A percentile compares a stretch with the other conserved stretches of the same genome.
These are phyloP conservation scores for Drosophila imparisetae DNA, from an alignment of 2,888 invertebrate species.

Conservation along the genomic window DNA sequence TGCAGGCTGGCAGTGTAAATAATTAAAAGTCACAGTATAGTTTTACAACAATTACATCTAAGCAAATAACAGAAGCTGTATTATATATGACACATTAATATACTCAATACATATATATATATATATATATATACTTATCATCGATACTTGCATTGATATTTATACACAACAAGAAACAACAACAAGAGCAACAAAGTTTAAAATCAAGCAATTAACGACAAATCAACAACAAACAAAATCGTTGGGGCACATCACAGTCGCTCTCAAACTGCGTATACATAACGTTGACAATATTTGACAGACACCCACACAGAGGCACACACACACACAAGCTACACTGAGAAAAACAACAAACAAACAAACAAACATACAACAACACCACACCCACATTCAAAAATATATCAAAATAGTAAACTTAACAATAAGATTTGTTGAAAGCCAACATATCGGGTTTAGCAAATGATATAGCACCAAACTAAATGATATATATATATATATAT, in stretches of 20 bases:
- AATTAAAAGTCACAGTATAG: constrained; percentile 6
- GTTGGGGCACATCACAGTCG: constrained; percentile 37
- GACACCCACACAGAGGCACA: constrained; percentile 17
- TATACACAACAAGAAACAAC: constrained; percentile 31
- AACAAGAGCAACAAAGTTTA: constrained; percentile 44
- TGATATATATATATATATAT: constrained; percentile 3
- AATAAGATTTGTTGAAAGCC: constrained; percentile 53
- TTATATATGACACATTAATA: constrained; percentile 54
- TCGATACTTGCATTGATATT: constrained; percentile 29
- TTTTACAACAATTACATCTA: constrained; percentile 1
- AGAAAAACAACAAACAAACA: background rate
- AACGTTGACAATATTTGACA: constrained; percentile 67
- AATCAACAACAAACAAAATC: constrained; percentile 61
- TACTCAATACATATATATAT: constrained; percentile 24
- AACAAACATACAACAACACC: constrained; percentile 7
- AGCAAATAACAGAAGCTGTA: constrained; percentile 64
- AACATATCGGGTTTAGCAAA: constrained; percentile 60
- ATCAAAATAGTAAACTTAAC: constrained; percentile 21
- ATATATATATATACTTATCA: constrained; percentile 46
- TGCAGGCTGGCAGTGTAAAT: constrained; percentile 51
- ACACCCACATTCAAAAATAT: constrained; percentile 17
- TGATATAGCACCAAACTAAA: constrained; percentile 41
- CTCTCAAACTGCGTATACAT: constrained; percentile 39
- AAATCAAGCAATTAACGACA: constrained; percentile 73
- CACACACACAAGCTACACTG: constrained; percentile 28